Evolutionary conservation across 2,888 invertebrate species (phyloP).

Genomic region (Cybosia mesomella): DNA sequence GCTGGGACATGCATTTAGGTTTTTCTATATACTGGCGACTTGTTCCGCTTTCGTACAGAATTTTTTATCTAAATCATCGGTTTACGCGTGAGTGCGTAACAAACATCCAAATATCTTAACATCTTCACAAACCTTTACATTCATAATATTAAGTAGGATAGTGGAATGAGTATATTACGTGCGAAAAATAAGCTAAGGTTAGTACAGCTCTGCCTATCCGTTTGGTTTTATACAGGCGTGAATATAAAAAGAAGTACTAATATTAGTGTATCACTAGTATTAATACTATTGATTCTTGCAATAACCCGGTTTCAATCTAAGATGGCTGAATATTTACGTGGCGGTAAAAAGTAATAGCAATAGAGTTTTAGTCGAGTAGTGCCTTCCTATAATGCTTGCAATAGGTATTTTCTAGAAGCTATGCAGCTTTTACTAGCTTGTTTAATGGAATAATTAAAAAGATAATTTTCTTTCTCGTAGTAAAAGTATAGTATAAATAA

Average conservation of each 20-base stretch:
- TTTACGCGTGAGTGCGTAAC: no score
- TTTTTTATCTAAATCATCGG: no score
- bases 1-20: neutral
- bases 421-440: neutral
- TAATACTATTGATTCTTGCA: neutral
- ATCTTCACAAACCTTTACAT: no score
- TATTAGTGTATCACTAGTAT: no score
- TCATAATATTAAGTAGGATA: no score
- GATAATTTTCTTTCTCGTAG: no score
- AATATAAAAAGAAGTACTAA: no score
- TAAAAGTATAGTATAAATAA: no score
- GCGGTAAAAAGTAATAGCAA: neutral
- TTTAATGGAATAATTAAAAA: no score
- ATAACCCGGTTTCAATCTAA: conserved; percentile 1
- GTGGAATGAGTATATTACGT: neutral
- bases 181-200: neutral
- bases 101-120: no score
- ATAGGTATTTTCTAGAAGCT: neutral
- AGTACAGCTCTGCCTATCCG: neutral
- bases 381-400: neutral
- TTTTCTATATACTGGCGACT: neutral
- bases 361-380: neutral
- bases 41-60: no score
- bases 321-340: neutral
- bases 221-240: neutral